These are phyloP conservation scores for Turnix velox DNA, from an alignment of 2,113 vertebrate species.

Conservation along the genomic window DNA sequence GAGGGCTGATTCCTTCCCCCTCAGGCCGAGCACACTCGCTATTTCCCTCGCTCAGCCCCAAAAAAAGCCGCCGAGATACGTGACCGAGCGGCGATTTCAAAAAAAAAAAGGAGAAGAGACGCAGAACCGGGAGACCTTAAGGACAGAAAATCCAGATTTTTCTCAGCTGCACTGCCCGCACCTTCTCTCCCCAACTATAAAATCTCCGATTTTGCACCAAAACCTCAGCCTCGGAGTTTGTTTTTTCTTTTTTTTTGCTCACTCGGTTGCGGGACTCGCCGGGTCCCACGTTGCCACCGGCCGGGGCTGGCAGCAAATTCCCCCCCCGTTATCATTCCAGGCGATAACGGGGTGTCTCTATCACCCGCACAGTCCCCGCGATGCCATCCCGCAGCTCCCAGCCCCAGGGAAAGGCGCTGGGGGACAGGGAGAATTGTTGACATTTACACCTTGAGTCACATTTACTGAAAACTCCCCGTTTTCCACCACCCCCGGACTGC, in stretches of 20 bases:
- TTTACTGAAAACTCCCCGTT: background rate
- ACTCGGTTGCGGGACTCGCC: too few relatives aligned
- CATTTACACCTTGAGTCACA: background rate
- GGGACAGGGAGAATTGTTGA: background rate
- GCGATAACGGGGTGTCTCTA: too few relatives aligned
- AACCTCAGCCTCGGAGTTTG: background rate
- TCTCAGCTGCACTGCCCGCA: background rate
- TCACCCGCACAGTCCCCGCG: too few relatives aligned
- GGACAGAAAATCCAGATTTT: constrained; percentile 40
- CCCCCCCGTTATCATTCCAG: too few relatives aligned
- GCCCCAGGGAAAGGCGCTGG: background rate
- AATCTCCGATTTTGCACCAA: background rate
- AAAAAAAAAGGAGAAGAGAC: background rate
- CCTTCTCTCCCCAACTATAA: background rate
- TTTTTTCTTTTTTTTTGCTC: too few relatives aligned
- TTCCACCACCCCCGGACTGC: background rate
- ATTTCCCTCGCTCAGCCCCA: background rate
- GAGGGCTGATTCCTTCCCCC: background rate
- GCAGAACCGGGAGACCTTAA: constrained; percentile 14
- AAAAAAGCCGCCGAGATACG: background rate
- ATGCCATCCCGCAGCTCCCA: background rate
- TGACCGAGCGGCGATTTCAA: background rate
- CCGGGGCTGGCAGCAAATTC: background rate
- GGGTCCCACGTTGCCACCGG: too few relatives aligned
- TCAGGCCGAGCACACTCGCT: background rate